These are phyloP conservation scores for Elymnias hypermnestra DNA, from an alignment of 1,140 invertebrate species.

Conservation along the genomic window DNA sequence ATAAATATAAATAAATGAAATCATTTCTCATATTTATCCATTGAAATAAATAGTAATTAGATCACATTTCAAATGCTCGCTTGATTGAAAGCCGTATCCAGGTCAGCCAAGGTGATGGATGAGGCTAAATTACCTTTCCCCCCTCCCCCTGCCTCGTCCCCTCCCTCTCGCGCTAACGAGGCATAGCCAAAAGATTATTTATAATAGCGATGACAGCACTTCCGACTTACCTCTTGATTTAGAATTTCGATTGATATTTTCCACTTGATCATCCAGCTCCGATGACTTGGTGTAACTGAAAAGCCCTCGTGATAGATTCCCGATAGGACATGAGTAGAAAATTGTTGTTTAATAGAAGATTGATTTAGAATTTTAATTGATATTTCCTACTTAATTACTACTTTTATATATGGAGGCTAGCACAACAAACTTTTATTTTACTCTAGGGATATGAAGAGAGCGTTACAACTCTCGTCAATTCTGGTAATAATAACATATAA, in stretches of 20 bases:
- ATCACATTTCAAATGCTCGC: slow-evolving; percentile 25
- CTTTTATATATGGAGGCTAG: no score
- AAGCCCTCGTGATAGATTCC: no score
- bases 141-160: slow-evolving; percentile 21
- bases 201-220: slow-evolving; percentile 58
- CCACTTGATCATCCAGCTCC: background rate
- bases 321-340: no score
- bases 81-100: slow-evolving; percentile 59
- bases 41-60: slow-evolving; percentile 24
- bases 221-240: slow-evolving; percentile 45
- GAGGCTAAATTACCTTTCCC: slow-evolving; percentile 53
- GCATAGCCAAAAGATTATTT: slow-evolving; percentile 63
- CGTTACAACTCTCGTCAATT: no score
- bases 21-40: background rate
- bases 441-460: no score
- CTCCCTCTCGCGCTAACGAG: slow-evolving; percentile 40
- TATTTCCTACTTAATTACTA: no score
- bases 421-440: no score
- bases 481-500: no score
- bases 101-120: slow-evolving; percentile 59
- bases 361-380: no score
- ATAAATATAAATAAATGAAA: no score
- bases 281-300: no score
- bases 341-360: no score
- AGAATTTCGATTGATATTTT: slow-evolving; percentile 18